Percentiles rank a stretch among this genome's conserved stretches.
Conservation (phyloP, 2,888 invertebrate species). For the Coleophora flavipennella region DNA sequence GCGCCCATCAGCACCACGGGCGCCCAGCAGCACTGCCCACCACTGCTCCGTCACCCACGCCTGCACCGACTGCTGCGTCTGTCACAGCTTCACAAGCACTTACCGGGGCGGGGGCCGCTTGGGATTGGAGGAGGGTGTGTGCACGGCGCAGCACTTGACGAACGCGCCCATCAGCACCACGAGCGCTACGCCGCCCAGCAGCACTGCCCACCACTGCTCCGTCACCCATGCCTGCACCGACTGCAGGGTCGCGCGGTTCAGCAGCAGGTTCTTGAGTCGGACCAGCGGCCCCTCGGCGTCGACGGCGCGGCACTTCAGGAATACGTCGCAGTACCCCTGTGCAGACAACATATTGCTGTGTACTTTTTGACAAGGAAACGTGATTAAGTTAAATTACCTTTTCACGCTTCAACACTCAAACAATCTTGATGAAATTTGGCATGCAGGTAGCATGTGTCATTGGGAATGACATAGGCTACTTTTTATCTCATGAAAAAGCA, state of each 20-base stretch:
- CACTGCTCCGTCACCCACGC: slow-evolving; percentile 96
- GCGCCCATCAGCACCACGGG: slow-evolving; percentile 97
- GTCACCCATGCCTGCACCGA: slow-evolving; percentile 95
- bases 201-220: slow-evolving; percentile 96
- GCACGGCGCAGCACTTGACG: slow-evolving; percentile 99
- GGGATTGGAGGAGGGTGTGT: slow-evolving; percentile 99
- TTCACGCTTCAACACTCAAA: no score
- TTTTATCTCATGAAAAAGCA: no score
- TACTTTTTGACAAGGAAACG: no score
- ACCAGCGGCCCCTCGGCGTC: slow-evolving; percentile 99
- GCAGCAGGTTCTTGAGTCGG: slow-evolving; percentile 93
- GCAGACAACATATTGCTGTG: no score
- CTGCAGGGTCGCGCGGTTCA: slow-evolving; percentile 90
- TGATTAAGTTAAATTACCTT: no score
- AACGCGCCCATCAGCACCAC: slow-evolving; percentile 97
- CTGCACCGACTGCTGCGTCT: slow-evolving; percentile 87
- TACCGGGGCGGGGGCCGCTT: slow-evolving; percentile 94
- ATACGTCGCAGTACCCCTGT: slow-evolving; percentile 99
- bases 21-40: slow-evolving; percentile 94
- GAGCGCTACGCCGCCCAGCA: slow-evolving; percentile 91
- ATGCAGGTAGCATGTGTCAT: no score
- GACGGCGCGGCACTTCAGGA: slow-evolving; percentile 97
- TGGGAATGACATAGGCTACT: no score
- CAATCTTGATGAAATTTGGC: no score
- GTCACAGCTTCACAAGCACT: no score